Base-by-base conservation (phyloP, 2,888 invertebrate species). In the Pammene aurita region DNA sequence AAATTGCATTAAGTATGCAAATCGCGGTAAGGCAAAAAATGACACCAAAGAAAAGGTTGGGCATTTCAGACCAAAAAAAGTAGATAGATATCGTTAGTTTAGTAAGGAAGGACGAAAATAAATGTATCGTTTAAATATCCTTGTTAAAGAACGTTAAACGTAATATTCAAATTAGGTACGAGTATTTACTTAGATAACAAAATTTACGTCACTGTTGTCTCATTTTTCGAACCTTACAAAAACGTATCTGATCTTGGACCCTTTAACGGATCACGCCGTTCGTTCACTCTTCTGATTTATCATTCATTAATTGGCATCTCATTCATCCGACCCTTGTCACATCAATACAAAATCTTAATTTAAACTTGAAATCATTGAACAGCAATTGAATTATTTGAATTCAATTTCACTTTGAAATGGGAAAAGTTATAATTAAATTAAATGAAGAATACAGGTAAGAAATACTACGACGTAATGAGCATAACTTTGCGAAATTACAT, bases 401-500 rank as follows among this genome's bases (percentile, higher is more conserved):
- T 26, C 26, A 26, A 26, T 26, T 26, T 26, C 26, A 26, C 26
- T 57, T 50, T 35, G 42, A 56, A 13, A 63, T 63, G 7, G n/a
- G 16, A 48, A 38, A 48, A 41, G 42, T 9, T 41, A 67, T 56
- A 48, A 56, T 67, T 62, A 48, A 55, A 62, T 67, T 62, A 54
- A 26, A 62, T 48, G 48, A 56, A 26, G 46, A 26, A 56, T 67
- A 62, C 67, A 62, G 61, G 62, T 56, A 35, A 26, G 1, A 26
- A 26, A 26, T 26, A 26, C 26, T 26, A 26, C 1, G 26, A 4
- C 26, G 26, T 26, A 26, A 26, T 54, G 11, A 55, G 60, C 54
- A 46, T 55, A 67, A 67, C 60, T 58, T 61, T 44, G 26, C 26
- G 13, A 26, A 60, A 54, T 66, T 66, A 44, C 58, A 58, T 58